Conservation (phyloP, 2,113 vertebrate genomes). For the Hirundichthys speculiger region DNA sequence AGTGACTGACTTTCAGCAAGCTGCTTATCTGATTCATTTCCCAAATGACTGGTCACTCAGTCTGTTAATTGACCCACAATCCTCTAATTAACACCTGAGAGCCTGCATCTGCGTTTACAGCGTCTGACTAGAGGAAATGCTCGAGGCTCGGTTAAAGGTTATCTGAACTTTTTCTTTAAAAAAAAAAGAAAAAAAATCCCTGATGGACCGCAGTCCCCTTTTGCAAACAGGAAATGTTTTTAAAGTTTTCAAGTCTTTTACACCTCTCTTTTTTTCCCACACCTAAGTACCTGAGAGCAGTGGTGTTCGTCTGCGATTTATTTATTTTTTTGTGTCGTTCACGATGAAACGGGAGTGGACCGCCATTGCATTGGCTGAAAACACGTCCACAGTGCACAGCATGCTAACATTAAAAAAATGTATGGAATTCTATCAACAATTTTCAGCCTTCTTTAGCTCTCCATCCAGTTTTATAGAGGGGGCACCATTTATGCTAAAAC, state of each 20-base stretch:
- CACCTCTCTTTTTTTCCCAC: constrained; percentile 7
- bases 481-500: too few species aligned
- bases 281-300: constrained; percentile 51
- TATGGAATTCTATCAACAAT: too few species aligned
- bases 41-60: not conserved
- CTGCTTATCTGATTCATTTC: constrained; percentile 14
- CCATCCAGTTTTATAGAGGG: too few species aligned
- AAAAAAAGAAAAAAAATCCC: not conserved
- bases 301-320: constrained; percentile 54
- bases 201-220: constrained; percentile 10
- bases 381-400: constrained; percentile 13
- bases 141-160: constrained; percentile 17
- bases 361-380: constrained; percentile 31
- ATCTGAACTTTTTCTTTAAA: constrained; percentile 17
- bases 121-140: constrained; percentile 15
- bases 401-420: too few species aligned
- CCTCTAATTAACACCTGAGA: constrained; percentile 19
- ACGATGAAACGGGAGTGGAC: constrained; percentile 21
- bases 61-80: constrained; percentile 26
- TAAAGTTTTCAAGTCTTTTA: constrained; percentile 33
- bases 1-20: not conserved
- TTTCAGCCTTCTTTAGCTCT: too few species aligned
- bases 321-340: constrained; percentile 38
- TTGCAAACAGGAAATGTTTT: constrained; percentile 20
- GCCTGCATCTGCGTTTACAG: not conserved